Evolutionary conservation across 1,140 invertebrate species (phyloP), one percentile per base, ranked within the genome.

Genomic region (Drosophila bocki): DNA sequence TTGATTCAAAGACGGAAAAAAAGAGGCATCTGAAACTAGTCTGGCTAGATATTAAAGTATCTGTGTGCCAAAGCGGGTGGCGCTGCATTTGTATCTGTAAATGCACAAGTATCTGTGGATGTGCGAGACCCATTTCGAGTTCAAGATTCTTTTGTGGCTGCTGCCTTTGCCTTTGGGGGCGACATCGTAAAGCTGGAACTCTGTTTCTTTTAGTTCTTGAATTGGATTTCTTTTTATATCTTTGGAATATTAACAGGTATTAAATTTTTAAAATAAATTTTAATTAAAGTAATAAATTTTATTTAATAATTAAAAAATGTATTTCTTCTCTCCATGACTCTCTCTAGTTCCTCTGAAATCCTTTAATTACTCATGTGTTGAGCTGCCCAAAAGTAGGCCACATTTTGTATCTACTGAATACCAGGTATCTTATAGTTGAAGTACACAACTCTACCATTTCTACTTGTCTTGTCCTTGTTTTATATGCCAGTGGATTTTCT

Each of bases 131-230:
- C 78, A 80, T 75, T 80, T 80, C 59, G 77, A 80, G 78, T 80
- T 80, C 70, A 80, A 75, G 77, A 80, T 80, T 80, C 70, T 80
- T 80, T 80, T 80, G 77, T 80, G 50, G 37, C 19, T 37, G 65
- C 19, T 37, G 65, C 64, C n/a, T n/a, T n/a, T 64, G 75, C 42
- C 35, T 29, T 29, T 29, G 32, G 60, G 45, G 70, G 68, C 50
- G 65, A 62, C 58, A 61, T 58, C 65, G 29, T 59, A 64, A 57
- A 35, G 37, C 47, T 64, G 19, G 19, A 19, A 19, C 29, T 48
- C 26, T 45, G 42, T 33, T 39, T 77, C 0, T 39, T 51, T 19
- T 57, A 53, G 41, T 39, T 75, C 22, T 69, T 32, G 19, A 9
- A 45, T 33, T 57, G 19, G n/a, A 15, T 67, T 44, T 13, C 22